Percentiles rank a stretch among this genome's conserved stretches.
These are phyloP conservation scores for Gopherus evgoodei DNA, from an alignment of 2,113 vertebrate genomes.

Conservation along the genomic window DNA sequence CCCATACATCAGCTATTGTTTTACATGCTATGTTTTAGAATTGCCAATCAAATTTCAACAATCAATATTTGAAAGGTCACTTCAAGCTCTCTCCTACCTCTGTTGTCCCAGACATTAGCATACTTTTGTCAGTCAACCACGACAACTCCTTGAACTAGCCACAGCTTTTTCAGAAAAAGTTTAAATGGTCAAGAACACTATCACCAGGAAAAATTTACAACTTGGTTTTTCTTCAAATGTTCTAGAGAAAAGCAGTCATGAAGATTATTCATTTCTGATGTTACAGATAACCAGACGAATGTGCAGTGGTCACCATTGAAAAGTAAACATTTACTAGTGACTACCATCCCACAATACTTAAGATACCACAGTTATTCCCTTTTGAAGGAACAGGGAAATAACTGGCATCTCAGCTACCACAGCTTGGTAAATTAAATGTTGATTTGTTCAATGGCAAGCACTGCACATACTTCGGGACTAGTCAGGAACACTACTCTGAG, in stretches of 20 bases:
- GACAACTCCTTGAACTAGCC: background rate
- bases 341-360: background rate
- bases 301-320: background rate
- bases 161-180: background rate
- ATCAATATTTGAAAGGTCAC: background rate
- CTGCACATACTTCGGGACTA: background rate
- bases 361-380: background rate
- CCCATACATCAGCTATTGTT: background rate
- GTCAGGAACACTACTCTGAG: background rate
- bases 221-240: background rate
- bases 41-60: background rate
- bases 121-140: background rate
- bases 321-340: background rate
- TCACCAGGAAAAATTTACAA: background rate
- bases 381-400: background rate
- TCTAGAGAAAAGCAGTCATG: background rate
- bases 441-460: background rate
- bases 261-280: background rate
- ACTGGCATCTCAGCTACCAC: background rate
- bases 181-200: background rate
- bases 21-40: background rate
- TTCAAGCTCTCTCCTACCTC: background rate
- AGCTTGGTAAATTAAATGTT: background rate
- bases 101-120: slow-evolving; percentile 6
- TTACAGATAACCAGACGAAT: background rate